Percentiles rank a stretch among this genome's conserved stretches.
These are phyloP conservation scores for Pomatostomus ruficeps DNA, from an alignment of 2,113 vertebrate genomes.

Conservation along the genomic window DNA sequence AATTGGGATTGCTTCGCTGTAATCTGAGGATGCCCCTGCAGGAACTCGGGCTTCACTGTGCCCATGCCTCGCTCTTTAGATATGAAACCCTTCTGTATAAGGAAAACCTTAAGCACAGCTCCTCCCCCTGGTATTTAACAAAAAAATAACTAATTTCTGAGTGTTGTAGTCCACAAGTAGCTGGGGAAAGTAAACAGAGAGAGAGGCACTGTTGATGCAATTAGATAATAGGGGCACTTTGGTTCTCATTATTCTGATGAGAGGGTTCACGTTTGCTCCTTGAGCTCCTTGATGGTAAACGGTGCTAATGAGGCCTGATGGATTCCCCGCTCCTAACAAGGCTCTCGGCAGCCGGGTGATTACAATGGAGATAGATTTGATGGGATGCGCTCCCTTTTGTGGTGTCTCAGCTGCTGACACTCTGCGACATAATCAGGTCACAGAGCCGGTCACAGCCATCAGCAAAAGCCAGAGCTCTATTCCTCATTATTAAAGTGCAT, in stretches of 20 bases:
- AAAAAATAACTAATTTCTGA: neutral
- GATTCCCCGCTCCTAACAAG: constrained; percentile 76
- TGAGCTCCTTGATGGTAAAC: constrained; percentile 77
- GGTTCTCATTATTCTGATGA: constrained; percentile 57
- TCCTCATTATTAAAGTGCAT: constrained; percentile 81
- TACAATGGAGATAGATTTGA: constrained; percentile 79
- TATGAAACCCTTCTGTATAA: neutral
- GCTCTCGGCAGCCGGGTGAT: constrained; percentile 75
- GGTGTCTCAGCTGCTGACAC: constrained; percentile 84
- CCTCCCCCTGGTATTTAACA: neutral
- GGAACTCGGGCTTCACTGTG: neutral
- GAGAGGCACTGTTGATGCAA: neutral
- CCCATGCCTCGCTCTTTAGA: neutral
- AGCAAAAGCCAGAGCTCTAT: constrained; percentile 79
- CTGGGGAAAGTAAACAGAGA: neutral
- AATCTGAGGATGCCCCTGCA: neutral
- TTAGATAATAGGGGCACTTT: constrained; percentile 39
- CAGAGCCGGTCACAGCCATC: constrained; percentile 81
- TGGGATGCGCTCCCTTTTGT: constrained; percentile 82
- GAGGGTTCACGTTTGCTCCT: constrained; percentile 51
- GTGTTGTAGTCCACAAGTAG: neutral
- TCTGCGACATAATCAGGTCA: constrained; percentile 89
- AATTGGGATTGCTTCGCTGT: neutral
- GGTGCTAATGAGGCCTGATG: constrained; percentile 81
- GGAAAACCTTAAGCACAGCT: neutral